These are phyloP conservation scores for Meta bourneti DNA, from an alignment of 2,888 invertebrate genomes.

Conservation along the genomic window DNA sequence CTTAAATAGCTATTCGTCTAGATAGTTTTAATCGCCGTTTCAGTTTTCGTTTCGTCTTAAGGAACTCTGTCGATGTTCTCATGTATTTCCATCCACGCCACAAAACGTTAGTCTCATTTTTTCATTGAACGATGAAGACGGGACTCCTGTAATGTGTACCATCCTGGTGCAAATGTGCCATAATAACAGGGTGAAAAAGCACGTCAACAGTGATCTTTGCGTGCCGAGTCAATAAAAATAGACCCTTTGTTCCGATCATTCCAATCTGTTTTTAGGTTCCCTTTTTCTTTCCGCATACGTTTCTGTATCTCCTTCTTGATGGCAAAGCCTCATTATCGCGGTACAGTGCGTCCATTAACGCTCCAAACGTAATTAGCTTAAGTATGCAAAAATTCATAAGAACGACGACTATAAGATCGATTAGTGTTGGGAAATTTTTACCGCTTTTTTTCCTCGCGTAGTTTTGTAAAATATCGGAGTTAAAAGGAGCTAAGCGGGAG, in stretches of 20 bases:
- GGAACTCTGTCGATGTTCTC: no score
- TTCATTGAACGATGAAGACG: no score
- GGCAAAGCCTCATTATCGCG: conserved; percentile 65
- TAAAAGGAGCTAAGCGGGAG: conserved; percentile 43
- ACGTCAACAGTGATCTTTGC: conserved; percentile 5
- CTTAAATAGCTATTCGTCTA: no score
- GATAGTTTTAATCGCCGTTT: no score
- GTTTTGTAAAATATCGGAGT: conserved; percentile 66
- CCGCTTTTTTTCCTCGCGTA: conserved; percentile 39
- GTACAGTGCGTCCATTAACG: conserved; percentile 71
- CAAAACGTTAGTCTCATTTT: no score
- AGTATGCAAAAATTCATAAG: conserved; percentile 75
- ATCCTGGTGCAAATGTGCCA: background rate
- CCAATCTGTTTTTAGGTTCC: conserved; percentile 49
- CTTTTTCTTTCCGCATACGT: conserved; percentile 38
- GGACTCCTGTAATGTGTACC: no score
- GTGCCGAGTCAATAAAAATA: background rate
- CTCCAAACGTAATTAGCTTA: conserved; percentile 75
- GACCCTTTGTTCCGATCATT: conserved; percentile 20
- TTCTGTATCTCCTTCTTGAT: conserved; percentile 67
- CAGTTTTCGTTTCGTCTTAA: no score
- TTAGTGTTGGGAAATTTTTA: conserved; percentile 61
- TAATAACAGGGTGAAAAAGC: background rate
- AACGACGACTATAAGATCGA: conserved; percentile 71
- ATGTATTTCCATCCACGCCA: no score